phyloP scores from a whole-genome alignment of 1,140 invertebrate species.

The Diuraphis noxia region DNA sequence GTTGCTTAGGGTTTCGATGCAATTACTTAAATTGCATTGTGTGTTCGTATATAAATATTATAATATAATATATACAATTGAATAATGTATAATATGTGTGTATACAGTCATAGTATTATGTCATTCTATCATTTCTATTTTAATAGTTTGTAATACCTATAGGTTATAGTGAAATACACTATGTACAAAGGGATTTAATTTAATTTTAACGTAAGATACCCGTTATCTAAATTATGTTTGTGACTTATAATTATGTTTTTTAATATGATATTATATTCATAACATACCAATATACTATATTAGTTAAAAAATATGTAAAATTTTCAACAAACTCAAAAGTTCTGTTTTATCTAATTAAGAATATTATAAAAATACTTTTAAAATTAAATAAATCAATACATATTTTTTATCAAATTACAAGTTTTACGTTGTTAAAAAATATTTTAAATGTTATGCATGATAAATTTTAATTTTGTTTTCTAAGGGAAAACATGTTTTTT shows the following conservation, averaged over 20 bases:
- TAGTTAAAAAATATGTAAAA: not conserved
- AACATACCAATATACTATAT: not conserved
- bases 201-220: not conserved
- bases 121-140: not conserved
- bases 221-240: not conserved
- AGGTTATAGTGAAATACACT: no score
- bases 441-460: not conserved
- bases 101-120: not conserved
- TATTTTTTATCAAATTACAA: not conserved
- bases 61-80: not conserved
- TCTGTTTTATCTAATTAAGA: not conserved
- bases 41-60: no score
- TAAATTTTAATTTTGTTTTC: not conserved
- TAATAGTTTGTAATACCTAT: no score
- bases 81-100: not conserved
- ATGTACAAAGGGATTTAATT: no score
- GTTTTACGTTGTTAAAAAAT: not conserved
- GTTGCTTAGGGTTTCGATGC: not conserved
- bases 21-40: not conserved
- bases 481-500: not conserved
- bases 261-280: not conserved
- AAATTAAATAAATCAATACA: not conserved
- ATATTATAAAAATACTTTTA: not conserved
- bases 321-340: not conserved
- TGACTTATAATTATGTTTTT: not conserved